Percentiles rank a stretch among this genome's conserved stretches.
phyloP scores from a whole-genome alignment of 2,888 invertebrate species.

The Caenorhabditis virilis region DNA sequence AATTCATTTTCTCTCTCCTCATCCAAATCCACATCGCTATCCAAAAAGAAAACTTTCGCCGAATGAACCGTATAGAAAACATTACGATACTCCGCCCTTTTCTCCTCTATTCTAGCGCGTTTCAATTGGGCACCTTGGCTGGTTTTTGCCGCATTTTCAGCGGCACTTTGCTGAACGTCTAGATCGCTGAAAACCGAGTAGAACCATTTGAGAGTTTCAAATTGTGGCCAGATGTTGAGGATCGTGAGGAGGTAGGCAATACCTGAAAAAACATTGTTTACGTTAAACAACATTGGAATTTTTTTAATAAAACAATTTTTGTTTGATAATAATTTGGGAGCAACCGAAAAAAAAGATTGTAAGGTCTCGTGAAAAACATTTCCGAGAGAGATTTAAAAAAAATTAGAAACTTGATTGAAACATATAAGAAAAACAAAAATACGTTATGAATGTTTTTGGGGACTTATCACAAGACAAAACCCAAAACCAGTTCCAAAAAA shows the following conservation, averaged over 20 bases:
- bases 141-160: neutral
- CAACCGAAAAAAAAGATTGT: too few relatives aligned
- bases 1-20: neutral
- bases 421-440: too few relatives aligned
- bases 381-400: too few relatives aligned
- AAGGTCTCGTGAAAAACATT: too few relatives aligned
- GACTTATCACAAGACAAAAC: too few relatives aligned
- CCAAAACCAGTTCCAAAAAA: too few relatives aligned
- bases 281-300: too few relatives aligned
- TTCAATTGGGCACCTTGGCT: neutral
- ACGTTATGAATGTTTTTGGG: too few relatives aligned
- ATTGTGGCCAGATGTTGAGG: slow-evolving; percentile 82
- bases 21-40: neutral
- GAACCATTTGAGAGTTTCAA: slow-evolving; percentile 94
- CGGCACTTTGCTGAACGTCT: neutral
- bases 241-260: slow-evolving; percentile 86
- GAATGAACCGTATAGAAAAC: neutral
- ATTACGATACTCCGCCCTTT: neutral
- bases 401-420: too few relatives aligned
- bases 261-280: too few relatives aligned
- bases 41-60: neutral
- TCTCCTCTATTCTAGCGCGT: neutral
- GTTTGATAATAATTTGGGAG: too few relatives aligned
- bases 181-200: slow-evolving; percentile 74
- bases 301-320: too few relatives aligned